Base-by-base conservation (phyloP, 2,113 vertebrate species). In the Alethe castanea region DNA sequence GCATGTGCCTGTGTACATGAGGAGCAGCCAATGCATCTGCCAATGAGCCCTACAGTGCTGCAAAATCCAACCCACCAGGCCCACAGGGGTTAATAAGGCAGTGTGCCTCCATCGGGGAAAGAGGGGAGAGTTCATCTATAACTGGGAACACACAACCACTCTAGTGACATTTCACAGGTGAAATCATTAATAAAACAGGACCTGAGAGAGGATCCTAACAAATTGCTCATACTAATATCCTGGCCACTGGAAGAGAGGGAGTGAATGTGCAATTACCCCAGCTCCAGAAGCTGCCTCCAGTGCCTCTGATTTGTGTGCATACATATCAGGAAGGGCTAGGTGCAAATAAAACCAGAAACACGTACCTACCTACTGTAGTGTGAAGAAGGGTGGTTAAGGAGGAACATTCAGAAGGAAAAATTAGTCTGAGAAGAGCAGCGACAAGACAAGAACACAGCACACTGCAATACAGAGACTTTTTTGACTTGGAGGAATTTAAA, bases 171-270 rank as follows among this genome's bases (percentile, higher is more conserved):
- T 94, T 85, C 70, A 52, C 26, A 91, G 67, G 74, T 53, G 81
- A 96, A 90, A 72, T 66, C 45, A 91, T 87, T 44, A 96, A 95
- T 86, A 93, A 96, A 92, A 92, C 66, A 93, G 50, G 36, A 86
- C 77, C 45, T 65, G 35, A 87, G 67, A 79, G 44, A 60, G 28
- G 18, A 33, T 25, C 69, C 38, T 94, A 81, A 89, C 36, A 81
- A 86, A 80, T 29, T 53, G 48, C 35, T 92, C 65, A 36, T 53
- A 9, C 44, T 71, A 70, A 94, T 73, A 79, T 66, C 48, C 62
- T 35, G 35, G 53, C n/a, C 64, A n/a, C n/a, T 53, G 42, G 36
- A 56, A 77, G 52, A 74, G 10, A 73, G 11, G 24, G 53, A 77
- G n/a, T 48, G 81, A 91, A 95, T 73, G 59, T 11, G 2, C 79